phyloP scores from a whole-genome alignment of 2,113 vertebrate genomes.

The Heloderma charlesbogerti region DNA sequence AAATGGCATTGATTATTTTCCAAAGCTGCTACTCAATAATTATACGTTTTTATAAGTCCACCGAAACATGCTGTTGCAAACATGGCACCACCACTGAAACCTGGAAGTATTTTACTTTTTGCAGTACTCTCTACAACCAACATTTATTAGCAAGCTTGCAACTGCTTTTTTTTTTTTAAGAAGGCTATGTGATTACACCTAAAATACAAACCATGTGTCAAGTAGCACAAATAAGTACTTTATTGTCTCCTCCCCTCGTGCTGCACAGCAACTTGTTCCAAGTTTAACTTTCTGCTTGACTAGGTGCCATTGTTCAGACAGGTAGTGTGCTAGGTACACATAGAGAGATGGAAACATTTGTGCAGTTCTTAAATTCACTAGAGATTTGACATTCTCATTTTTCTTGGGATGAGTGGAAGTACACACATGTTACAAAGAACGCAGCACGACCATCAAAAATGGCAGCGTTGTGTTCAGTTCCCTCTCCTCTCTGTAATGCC shows the following conservation, averaged over 20 bases:
- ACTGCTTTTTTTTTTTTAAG: conserved; percentile 48
- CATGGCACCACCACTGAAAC: conserved; percentile 28
- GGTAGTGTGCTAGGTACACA: conserved; percentile 53
- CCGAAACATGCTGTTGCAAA: conserved; percentile 43
- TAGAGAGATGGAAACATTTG: background rate
- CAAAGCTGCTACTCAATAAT: conserved; percentile 41
- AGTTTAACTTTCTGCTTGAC: conserved; percentile 57
- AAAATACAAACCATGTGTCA: conserved; percentile 69
- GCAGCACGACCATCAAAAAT: background rate
- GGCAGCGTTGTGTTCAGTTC: background rate
- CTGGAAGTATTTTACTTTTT: conserved; percentile 47
- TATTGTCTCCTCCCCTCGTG: background rate
- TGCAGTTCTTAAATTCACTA: background rate
- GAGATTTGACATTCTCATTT: background rate
- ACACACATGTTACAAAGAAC: background rate
- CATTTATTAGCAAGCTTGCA: conserved; percentile 56
- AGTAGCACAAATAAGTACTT: conserved; percentile 23
- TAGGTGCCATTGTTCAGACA: conserved; percentile 52
- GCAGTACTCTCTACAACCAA: conserved; percentile 24
- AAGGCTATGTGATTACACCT: conserved; percentile 40
- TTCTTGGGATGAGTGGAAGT: background rate
- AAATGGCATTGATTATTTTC: conserved; percentile 57
- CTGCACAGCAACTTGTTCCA: conserved; percentile 25
- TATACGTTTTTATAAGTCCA: conserved; percentile 38
- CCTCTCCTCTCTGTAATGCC: no score